A percentile compares a stretch with the other conserved stretches of the same genome.
Conservation (phyloP, 2,888 invertebrate species). For the Mythimna loreyi region DNA sequence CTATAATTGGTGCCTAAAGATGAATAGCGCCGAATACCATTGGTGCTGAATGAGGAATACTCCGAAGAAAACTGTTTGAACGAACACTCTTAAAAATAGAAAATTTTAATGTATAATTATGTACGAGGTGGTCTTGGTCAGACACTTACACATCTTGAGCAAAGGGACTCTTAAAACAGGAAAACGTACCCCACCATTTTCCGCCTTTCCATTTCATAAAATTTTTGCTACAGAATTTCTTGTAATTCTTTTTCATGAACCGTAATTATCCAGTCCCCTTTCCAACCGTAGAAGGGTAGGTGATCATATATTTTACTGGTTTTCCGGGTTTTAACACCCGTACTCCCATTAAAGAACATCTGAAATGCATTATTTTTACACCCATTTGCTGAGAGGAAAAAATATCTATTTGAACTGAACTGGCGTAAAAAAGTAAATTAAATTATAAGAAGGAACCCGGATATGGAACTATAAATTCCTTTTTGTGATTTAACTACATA, state of each 20-base stretch:
- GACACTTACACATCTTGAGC: conserved; percentile 4
- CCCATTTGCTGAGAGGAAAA: conserved; percentile 4
- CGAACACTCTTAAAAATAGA: not conserved
- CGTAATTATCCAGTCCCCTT: conserved; percentile 49
- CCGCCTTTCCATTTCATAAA: conserved; percentile 22
- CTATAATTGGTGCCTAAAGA: no score
- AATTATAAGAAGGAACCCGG: not conserved
- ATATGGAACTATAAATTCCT: not conserved
- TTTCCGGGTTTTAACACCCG: conserved; percentile 48
- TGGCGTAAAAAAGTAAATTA: conserved; percentile 17
- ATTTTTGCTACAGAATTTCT: conserved; percentile 37
- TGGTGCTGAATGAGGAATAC: no score
- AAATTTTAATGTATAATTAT: no score
- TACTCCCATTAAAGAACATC: conserved; percentile 38
- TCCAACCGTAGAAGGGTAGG: conserved; percentile 26
- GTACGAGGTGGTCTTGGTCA: not conserved
- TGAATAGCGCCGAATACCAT: no score
- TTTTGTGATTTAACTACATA: not conserved
- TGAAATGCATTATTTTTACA: conserved; percentile 41
- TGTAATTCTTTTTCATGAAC: conserved; percentile 33
- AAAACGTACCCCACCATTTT: conserved; percentile 6
- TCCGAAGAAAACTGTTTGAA: no score
- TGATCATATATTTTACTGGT: conserved; percentile 49
- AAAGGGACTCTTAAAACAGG: conserved; percentile 20
- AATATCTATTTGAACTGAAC: not conserved